Percentiles rank a stretch among this genome's conserved stretches.
Evolutionary conservation across 64 coral and sea anemone genomes (phyloP).

Genomic region (Porites australiensis): DNA sequence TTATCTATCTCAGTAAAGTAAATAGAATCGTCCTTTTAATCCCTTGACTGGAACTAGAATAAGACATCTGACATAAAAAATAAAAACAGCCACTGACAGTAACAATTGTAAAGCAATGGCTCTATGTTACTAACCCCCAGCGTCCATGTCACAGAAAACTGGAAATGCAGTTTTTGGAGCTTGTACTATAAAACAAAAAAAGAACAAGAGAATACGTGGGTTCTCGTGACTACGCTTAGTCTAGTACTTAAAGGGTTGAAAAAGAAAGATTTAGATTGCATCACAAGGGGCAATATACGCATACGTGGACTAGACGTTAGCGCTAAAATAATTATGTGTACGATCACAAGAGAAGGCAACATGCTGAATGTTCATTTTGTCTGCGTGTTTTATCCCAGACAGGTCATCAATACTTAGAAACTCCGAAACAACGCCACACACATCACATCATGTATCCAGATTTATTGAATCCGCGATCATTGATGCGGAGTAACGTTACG

Average conservation of each 20-base stretch:
- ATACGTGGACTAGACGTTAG: too few relatives aligned
- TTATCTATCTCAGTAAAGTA: slow-evolving; percentile 3
- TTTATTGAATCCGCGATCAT: too few relatives aligned
- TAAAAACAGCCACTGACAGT: slow-evolving; percentile 1
- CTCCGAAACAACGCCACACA: too few relatives aligned
- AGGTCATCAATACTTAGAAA: background rate
- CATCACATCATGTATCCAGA: too few relatives aligned
- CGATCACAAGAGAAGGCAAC: too few relatives aligned
- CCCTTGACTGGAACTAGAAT: background rate
- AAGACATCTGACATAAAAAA: background rate
- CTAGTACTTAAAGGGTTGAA: background rate
- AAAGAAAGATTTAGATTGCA: too few relatives aligned
- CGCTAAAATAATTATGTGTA: too few relatives aligned
- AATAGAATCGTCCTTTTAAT: background rate
- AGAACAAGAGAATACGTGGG: background rate
- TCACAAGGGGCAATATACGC: too few relatives aligned
- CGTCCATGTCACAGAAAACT: slow-evolving; percentile 32
- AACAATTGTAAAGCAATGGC: too few relatives aligned
- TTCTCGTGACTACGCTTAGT: background rate
- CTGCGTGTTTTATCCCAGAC: background rate
- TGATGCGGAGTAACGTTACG: too few relatives aligned
- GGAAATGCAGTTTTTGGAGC: background rate
- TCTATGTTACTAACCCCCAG: background rate
- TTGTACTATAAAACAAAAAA: background rate
- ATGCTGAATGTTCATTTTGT: too few relatives aligned